Percentiles rank a stretch among this genome's conserved stretches.
These are phyloP conservation scores for Atherinosoma microstoma DNA, from an alignment of 2,797 vertebrate species.

Conservation along the genomic window DNA sequence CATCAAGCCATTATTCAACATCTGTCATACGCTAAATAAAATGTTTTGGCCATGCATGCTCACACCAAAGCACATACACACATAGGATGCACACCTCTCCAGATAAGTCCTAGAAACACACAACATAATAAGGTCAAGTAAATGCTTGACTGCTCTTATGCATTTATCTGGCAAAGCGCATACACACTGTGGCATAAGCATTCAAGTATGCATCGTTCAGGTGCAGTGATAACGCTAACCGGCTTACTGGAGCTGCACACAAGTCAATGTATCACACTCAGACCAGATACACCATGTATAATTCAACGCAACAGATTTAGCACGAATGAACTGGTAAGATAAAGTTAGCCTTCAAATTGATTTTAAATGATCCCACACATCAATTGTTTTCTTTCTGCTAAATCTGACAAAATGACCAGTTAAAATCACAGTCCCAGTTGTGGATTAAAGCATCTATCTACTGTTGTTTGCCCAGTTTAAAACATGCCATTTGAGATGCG, in stretches of 20 bases:
- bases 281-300: conserved; percentile 52
- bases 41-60: conserved; percentile 3
- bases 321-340: conserved; percentile 24
- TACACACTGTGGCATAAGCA: conserved; percentile 17
- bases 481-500: conserved; percentile 10
- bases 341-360: neutral
- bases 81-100: conserved; percentile 36
- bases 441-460: conserved; percentile 12
- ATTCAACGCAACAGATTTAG: conserved; percentile 59
- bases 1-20: conserved; percentile 45
- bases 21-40: conserved; percentile 26
- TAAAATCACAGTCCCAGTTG: conserved; percentile 1
- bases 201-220: conserved; percentile 61
- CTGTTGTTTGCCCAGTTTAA: neutral
- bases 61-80: conserved; percentile 14
- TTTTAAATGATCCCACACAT: conserved; percentile 10
- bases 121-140: conserved; percentile 73
- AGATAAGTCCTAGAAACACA: conserved; percentile 51
- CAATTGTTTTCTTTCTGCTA: neutral
- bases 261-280: conserved; percentile 46
- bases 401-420: conserved; percentile 4
- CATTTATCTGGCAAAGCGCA: conserved; percentile 64
- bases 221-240: conserved; percentile 61
- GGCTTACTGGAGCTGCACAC: conserved; percentile 44
- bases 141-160: conserved; percentile 66